phyloP scores from a whole-genome alignment of 1,140 invertebrate genomes.

The Macrostomum lignano region DNA sequence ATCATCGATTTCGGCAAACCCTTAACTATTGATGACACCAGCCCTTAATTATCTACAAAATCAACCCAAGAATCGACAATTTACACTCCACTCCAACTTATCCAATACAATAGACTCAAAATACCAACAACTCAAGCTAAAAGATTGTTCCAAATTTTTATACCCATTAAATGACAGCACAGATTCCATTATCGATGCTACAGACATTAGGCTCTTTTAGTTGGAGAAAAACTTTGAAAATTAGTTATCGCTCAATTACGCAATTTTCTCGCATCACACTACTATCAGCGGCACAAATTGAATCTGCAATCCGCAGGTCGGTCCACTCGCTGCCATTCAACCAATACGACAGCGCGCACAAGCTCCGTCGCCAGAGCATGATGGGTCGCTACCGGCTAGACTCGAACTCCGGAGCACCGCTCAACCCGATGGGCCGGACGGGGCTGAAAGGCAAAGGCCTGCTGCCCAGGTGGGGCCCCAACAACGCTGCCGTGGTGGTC shows the following conservation, averaged over 20 bases:
- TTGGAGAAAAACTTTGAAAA: no score
- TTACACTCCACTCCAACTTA: no score
- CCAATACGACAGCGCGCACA: background rate
- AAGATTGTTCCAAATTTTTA: no score
- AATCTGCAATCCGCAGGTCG: background rate
- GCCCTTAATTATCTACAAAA: no score
- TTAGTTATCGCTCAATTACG: background rate
- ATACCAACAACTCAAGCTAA: no score
- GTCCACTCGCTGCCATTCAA: conserved; percentile 1
- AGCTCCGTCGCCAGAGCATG: background rate
- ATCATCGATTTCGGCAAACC: no score
- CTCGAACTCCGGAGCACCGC: conserved; percentile 1
- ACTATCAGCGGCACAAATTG: background rate
- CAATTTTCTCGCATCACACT: background rate
- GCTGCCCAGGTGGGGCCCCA: conserved; percentile 29
- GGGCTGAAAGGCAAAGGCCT: conserved; percentile 26
- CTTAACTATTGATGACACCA: no score
- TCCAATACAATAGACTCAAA: no score
- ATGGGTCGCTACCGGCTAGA: conserved; percentile 3
- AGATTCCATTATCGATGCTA: no score
- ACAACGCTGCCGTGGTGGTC: conserved; percentile 25
- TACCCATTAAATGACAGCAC: no score
- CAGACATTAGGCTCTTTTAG: no score
- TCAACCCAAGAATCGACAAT: no score
- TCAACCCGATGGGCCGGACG: conserved; percentile 28